Percentiles rank a stretch among this genome's conserved stretches.
These are phyloP conservation scores for Bovichtus diacanthus DNA, from an alignment of 2,797 vertebrate genomes.

Conservation along the genomic window DNA sequence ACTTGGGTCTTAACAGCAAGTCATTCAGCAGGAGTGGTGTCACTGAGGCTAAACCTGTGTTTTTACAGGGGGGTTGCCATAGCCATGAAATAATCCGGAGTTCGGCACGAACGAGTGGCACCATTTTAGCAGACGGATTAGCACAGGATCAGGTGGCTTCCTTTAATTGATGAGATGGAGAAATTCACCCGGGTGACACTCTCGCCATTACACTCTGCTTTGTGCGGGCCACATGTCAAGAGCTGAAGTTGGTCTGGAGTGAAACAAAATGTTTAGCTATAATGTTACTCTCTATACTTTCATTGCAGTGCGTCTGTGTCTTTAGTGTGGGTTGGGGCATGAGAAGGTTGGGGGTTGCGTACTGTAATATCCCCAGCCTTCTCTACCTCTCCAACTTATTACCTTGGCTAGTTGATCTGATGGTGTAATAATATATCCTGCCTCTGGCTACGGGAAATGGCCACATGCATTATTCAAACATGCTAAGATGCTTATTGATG, in stretches of 20 bases:
- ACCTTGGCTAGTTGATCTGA: slow-evolving; percentile 75
- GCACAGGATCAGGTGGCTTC: slow-evolving; percentile 63
- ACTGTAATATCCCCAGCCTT: slow-evolving; percentile 53
- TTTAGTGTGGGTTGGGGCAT: not conserved
- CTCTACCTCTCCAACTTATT: slow-evolving; percentile 64
- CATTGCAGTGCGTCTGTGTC: slow-evolving; percentile 9
- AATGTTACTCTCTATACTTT: slow-evolving; percentile 10
- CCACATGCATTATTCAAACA: slow-evolving; percentile 85
- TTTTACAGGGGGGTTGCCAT: slow-evolving; percentile 50
- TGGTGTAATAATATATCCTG: slow-evolving; percentile 82
- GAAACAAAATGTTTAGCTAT: slow-evolving; percentile 29
- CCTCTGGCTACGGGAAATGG: slow-evolving; percentile 83
- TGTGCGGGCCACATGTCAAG: slow-evolving; percentile 27
- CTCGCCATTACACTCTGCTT: not conserved
- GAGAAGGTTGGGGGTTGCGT: not conserved
- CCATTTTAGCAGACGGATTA: slow-evolving; percentile 64
- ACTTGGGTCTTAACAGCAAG: not conserved
- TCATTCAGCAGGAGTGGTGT: slow-evolving; percentile 8
- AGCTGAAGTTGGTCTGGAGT: slow-evolving; percentile 25
- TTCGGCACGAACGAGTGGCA: slow-evolving; percentile 40
- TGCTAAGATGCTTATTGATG: slow-evolving; percentile 85
- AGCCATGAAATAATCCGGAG: slow-evolving; percentile 42
- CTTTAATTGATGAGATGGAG: slow-evolving; percentile 49
- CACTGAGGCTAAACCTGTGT: slow-evolving; percentile 7
- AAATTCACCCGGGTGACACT: slow-evolving; percentile 37